These are phyloP conservation scores for Morone saxatilis DNA, from an alignment of 2,113 vertebrate genomes.

Conservation along the genomic window DNA sequence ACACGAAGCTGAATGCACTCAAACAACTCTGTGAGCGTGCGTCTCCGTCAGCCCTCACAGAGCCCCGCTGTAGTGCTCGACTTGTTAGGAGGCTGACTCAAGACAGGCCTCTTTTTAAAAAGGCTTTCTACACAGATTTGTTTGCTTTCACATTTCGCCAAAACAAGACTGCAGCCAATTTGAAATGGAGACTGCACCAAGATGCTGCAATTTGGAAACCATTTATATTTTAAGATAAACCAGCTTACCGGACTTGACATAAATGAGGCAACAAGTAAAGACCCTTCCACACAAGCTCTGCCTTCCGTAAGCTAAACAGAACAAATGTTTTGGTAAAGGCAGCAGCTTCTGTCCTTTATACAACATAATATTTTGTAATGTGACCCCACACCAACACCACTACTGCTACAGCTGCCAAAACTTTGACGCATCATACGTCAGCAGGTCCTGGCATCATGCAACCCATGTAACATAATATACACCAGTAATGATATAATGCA, in stretches of 20 bases:
- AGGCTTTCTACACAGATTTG: constrained; percentile 1
- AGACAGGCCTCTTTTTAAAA: constrained; percentile 27
- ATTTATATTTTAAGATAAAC: background rate
- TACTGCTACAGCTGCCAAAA: background rate
- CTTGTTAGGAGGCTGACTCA: background rate
- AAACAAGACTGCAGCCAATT: constrained; percentile 6
- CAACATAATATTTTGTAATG: background rate
- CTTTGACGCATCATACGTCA: background rate
- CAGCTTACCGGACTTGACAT: background rate
- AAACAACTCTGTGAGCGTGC: constrained; percentile 30
- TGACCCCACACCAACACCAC: background rate
- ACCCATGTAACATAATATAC: background rate
- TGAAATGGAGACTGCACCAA: constrained; percentile 5
- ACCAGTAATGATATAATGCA: background rate
- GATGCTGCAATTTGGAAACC: background rate
- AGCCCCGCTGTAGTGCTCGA: constrained; percentile 28
- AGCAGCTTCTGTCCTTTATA: no score
- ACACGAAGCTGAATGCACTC: constrained; percentile 31
- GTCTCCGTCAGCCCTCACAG: constrained; percentile 37
- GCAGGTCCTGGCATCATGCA: background rate
- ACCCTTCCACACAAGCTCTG: background rate
- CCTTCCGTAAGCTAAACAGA: background rate
- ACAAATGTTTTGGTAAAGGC: background rate
- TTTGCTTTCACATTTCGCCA: constrained; percentile 23
- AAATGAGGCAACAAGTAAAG: constrained; percentile 3